These are phyloP conservation scores for Leptinotarsa texana DNA, from an alignment of 1,140 invertebrate genomes.

Conservation along the genomic window DNA sequence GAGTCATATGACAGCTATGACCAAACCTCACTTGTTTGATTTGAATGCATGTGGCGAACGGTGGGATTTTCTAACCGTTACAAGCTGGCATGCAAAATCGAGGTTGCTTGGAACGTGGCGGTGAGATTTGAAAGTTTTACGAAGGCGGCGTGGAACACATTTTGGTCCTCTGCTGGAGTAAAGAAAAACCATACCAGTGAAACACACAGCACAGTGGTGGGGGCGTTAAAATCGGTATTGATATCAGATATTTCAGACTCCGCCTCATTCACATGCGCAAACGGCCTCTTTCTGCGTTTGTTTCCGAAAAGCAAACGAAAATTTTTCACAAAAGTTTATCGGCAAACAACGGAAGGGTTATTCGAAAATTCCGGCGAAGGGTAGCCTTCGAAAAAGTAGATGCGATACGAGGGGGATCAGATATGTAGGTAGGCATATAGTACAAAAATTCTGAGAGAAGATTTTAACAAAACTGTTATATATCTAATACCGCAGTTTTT, in stretches of 20 bases:
- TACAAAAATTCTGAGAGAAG: too few species aligned
- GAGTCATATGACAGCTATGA: conserved; percentile 54
- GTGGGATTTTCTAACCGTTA: conserved; percentile 27
- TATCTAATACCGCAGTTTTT: too few species aligned
- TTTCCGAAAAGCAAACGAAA: not conserved
- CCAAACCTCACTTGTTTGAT: conserved; percentile 55
- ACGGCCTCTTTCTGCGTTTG: conserved; percentile 11
- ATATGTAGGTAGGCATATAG: too few species aligned
- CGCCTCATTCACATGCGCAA: conserved; percentile 38
- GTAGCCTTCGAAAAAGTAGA: too few species aligned
- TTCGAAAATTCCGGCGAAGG: too few species aligned
- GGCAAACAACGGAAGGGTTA: not conserved
- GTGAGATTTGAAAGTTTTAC: not conserved
- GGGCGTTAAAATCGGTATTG: conserved; percentile 48
- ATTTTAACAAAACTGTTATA: too few species aligned
- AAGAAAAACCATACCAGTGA: too few species aligned
- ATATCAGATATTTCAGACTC: conserved; percentile 50
- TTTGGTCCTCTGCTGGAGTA: too few species aligned
- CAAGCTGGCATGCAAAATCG: not conserved
- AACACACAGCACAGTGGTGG: conserved; percentile 25
- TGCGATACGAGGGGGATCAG: too few species aligned
- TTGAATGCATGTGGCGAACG: conserved; percentile 44
- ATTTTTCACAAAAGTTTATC: conserved; percentile 18
- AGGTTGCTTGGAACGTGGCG: conserved; percentile 27
- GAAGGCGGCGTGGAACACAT: not conserved